A percentile compares a stretch with the other conserved stretches of the same genome.
Conservation (phyloP, 2,888 invertebrate genomes). For the Aspidapion aeneum region DNA sequence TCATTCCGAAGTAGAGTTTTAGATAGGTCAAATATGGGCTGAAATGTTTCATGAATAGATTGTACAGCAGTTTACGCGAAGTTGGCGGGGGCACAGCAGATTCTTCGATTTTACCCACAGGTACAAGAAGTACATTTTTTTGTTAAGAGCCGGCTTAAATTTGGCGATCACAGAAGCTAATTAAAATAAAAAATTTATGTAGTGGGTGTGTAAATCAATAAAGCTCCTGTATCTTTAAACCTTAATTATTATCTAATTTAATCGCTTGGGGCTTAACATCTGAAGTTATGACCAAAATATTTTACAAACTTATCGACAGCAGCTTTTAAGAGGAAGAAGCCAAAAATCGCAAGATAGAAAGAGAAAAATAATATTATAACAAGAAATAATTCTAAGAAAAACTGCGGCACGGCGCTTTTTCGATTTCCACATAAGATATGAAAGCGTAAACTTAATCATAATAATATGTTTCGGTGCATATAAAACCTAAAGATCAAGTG, state of each 20-base stretch:
- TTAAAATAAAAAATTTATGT: background rate
- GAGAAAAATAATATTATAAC: background rate
- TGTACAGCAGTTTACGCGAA: too few species aligned
- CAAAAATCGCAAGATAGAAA: background rate
- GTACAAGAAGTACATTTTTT: too few species aligned
- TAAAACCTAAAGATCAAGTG: background rate
- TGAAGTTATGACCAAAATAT: background rate
- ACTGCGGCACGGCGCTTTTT: background rate
- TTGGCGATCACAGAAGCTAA: too few species aligned
- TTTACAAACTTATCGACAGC: background rate
- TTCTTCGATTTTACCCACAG: too few species aligned
- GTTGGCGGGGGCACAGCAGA: too few species aligned
- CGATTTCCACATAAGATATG: background rate
- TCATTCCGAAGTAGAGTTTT: too few species aligned
- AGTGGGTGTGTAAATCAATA: background rate
- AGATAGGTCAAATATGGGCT: too few species aligned
- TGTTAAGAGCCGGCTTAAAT: too few species aligned
- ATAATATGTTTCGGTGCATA: background rate
- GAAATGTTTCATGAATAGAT: too few species aligned
- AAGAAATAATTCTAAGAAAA: background rate
- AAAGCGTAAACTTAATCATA: background rate
- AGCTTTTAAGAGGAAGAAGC: background rate
- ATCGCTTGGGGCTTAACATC: background rate
- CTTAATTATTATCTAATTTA: background rate
- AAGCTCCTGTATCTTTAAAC: background rate